These are phyloP conservation scores for Acheta domesticus DNA, from an alignment of 2,888 invertebrate genomes.

Conservation along the genomic window DNA sequence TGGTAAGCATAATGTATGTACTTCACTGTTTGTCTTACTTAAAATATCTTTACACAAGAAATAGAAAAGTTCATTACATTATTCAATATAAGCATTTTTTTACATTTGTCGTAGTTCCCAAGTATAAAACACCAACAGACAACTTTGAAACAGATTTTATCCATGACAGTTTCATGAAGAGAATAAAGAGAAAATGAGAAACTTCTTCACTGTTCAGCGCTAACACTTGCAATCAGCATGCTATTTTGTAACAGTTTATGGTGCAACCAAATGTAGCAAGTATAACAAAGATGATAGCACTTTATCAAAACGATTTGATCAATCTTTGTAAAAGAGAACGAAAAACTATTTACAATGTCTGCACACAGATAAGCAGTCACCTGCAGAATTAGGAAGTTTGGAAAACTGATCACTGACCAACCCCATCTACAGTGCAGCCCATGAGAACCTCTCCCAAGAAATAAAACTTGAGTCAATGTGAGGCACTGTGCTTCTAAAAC, in stretches of 20 bases:
- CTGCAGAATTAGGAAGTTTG: background rate
- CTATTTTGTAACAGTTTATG: no score
- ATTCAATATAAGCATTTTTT: background rate
- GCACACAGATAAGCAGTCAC: background rate
- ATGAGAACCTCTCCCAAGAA: background rate
- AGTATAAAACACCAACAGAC: no score
- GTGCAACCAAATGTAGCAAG: background rate
- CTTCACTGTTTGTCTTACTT: background rate
- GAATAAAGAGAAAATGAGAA: no score
- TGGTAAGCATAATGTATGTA: no score
- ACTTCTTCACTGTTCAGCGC: no score
- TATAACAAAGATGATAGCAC: no score
- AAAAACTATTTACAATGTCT: background rate
- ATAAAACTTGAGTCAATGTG: background rate
- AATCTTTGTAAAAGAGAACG: conserved; percentile 4
- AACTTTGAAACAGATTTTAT: no score
- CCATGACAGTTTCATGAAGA: no score
- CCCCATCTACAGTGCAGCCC: no score
- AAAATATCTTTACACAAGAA: background rate
- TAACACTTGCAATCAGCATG: no score
- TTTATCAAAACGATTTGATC: background rate
- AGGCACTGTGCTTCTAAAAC: conserved; percentile 9
- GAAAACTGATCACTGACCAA: no score
- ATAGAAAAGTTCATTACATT: background rate
- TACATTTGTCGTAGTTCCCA: no score